These are phyloP conservation scores for Scopus umbretta DNA, from an alignment of 2,113 vertebrate genomes.

Conservation along the genomic window DNA sequence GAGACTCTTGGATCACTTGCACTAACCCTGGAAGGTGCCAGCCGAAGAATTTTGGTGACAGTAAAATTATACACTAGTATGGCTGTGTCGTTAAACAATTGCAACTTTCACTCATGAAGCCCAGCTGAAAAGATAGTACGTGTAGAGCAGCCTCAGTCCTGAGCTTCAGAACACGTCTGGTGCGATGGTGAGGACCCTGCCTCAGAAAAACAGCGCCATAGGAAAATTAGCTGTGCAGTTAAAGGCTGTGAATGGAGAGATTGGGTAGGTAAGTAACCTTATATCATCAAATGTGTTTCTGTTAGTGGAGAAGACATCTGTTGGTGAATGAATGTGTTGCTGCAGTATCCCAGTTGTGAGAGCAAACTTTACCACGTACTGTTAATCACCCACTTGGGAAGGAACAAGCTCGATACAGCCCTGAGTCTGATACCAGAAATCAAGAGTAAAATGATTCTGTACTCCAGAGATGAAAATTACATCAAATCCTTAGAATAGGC, in stretches of 20 bases:
- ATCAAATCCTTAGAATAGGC: background rate
- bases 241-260: background rate
- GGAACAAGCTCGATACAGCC: background rate
- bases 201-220: rapidly evolving
- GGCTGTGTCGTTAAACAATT: background rate
- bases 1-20: background rate
- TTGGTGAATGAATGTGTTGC: background rate
- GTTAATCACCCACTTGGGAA: background rate
- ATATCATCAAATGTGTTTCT: background rate
- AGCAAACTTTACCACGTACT: background rate
- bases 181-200: background rate
- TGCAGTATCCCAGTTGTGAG: background rate
- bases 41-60: background rate
- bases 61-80: too few species aligned
- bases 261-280: background rate
- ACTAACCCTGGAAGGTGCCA: background rate
- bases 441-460: background rate
- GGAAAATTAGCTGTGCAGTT: background rate
- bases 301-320: background rate
- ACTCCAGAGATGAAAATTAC: background rate
- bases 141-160: background rate
- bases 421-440: background rate
- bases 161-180: background rate
- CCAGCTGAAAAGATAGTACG: background rate
- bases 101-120: background rate